Percentiles rank a stretch among this genome's conserved stretches.
phyloP scores from a whole-genome alignment of 2,888 invertebrate species.

The Troides aeacus region DNA sequence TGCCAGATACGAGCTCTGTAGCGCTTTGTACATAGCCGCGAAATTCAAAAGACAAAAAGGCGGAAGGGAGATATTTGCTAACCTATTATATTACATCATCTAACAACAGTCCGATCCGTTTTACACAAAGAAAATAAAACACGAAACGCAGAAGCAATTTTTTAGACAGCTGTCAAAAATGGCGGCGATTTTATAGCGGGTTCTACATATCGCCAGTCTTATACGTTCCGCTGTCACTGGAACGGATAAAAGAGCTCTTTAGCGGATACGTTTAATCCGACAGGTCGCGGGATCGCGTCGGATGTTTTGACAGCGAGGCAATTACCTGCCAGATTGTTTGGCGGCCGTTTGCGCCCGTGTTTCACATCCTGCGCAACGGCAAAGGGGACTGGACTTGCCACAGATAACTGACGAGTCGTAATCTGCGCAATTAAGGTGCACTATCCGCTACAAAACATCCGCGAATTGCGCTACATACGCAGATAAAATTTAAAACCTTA shows the following conservation, averaged over 20 bases:
- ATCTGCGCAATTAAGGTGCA: constrained; percentile 24
- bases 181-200: constrained; percentile 35
- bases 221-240: constrained; percentile 52
- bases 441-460: constrained; percentile 21
- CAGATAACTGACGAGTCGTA: constrained; percentile 28
- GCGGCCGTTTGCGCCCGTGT: constrained; percentile 48
- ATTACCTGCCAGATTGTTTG: constrained; percentile 70
- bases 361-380: constrained; percentile 60
- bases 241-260: constrained; percentile 64
- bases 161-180: constrained; percentile 28
- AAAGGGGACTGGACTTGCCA: constrained; percentile 19
- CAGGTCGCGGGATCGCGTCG: constrained; percentile 49
- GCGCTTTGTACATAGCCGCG: no score
- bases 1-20: no score
- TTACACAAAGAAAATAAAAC: background rate
- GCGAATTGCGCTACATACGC: constrained; percentile 5
- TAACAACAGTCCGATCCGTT: background rate
- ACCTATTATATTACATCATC: background rate
- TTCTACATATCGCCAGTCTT: constrained; percentile 41
- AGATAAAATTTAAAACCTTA: background rate
- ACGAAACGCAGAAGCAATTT: constrained; percentile 13
- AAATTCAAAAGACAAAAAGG: no score
- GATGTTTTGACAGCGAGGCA: constrained; percentile 75
- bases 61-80: no score
- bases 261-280: constrained; percentile 72